A percentile compares a stretch with the other conserved stretches of the same genome.
Conservation (phyloP, 92 coral and sea anemone genomes). For the Zoanthus sociatus region DNA sequence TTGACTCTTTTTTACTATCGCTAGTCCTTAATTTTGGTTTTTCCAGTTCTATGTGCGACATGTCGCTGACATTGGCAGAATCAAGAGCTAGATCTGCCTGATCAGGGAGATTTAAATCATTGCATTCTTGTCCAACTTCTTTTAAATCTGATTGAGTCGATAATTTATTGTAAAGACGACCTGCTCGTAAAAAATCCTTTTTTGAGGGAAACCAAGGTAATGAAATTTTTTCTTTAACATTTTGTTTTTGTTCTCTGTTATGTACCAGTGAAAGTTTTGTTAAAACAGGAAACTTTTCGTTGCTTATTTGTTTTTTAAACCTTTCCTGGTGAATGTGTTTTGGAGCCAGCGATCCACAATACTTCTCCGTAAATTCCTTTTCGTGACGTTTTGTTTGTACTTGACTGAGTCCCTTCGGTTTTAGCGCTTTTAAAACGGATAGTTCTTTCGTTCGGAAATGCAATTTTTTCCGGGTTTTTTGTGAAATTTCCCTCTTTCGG, state of each 20-base stretch:
- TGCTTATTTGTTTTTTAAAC: background rate
- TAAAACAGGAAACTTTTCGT: conserved; percentile 6
- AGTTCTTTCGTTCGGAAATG: background rate
- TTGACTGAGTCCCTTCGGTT: background rate
- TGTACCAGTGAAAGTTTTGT: conserved; percentile 1
- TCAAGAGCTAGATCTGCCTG: background rate
- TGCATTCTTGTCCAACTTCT: background rate
- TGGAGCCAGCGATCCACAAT: conserved; percentile 25
- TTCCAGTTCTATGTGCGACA: conserved; percentile 31
- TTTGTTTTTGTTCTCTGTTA: background rate
- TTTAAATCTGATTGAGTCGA: conserved; percentile 1
- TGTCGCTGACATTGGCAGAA: background rate
- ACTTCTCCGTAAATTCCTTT: conserved; percentile 7
- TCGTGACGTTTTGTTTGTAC: background rate
- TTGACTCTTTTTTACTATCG: conserved; percentile 17
- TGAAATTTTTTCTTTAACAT: background rate
- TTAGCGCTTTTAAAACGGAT: background rate
- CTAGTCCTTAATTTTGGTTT: background rate
- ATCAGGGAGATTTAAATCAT: background rate
- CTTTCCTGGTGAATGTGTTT: background rate
- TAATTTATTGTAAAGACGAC: background rate
- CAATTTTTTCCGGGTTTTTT: conserved; percentile 7
- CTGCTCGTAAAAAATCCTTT: background rate
- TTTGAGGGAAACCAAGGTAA: background rate
- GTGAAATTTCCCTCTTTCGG: background rate